A percentile compares a stretch with the other conserved stretches of the same genome.
Evolutionary conservation across 2,113 vertebrate species (phyloP).

Genomic region (cattle (Bos taurus)): DNA sequence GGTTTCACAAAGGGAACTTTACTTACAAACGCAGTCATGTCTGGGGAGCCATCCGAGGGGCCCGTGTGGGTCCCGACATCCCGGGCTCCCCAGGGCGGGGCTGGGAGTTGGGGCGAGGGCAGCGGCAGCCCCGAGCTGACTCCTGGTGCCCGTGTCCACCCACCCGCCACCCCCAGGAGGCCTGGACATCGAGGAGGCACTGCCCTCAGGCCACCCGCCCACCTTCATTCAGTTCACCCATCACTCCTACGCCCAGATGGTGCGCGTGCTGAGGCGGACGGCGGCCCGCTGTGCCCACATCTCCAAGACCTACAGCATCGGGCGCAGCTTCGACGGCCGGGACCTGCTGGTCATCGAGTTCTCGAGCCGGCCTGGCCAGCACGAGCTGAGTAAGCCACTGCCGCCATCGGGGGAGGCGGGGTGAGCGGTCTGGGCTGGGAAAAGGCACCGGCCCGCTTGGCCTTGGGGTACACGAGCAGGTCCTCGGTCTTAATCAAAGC

Average conservation of each 20-base stretch:
- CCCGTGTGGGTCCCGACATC: fast-evolving
- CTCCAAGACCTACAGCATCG: conserved; percentile 92
- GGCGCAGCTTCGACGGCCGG: conserved; percentile 92
- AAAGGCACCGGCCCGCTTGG: fast-evolving
- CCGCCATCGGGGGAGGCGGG: fast-evolving
- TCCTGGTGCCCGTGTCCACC: fast-evolving
- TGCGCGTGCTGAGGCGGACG: conserved; percentile 87
- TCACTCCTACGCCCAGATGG: conserved; percentile 92
- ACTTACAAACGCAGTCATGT: fast-evolving
- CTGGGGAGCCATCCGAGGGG: not conserved
- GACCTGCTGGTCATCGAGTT: conserved; percentile 96
- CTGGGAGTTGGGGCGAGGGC: not conserved
- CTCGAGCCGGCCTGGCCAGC: conserved; percentile 91
- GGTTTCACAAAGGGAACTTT: not conserved
- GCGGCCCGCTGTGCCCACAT: conserved; percentile 90
- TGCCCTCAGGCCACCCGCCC: conserved; percentile 76
- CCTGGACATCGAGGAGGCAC: conserved; percentile 77
- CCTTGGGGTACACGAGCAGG: not conserved
- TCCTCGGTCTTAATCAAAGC: fast-evolving
- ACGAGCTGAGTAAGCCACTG: conserved; percentile 90
- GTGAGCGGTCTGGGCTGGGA: fast-evolving
- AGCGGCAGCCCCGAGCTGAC: fast-evolving
- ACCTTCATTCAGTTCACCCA: conserved; percentile 91
- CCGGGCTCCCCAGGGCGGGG: fast-evolving
- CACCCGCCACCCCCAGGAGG: conserved; percentile 76